A percentile compares a stretch with the other conserved stretches of the same genome.
Conservation (phyloP, 2,888 invertebrate genomes). For the Hypercompe scribonia region DNA sequence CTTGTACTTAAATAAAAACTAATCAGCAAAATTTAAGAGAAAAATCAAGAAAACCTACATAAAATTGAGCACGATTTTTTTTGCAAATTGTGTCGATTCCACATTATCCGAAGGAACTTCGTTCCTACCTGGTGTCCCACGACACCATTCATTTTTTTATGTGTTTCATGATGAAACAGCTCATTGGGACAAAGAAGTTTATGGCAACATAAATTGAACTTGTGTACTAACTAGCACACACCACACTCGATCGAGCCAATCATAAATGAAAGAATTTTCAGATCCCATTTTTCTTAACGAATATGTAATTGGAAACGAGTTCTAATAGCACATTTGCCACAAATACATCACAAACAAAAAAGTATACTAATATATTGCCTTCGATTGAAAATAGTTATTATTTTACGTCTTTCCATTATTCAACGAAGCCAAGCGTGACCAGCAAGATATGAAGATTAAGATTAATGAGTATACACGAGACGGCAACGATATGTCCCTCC, state of each 20-base stretch:
- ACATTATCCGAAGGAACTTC: too few relatives aligned
- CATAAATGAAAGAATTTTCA: neutral
- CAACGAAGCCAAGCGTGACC: slow-evolving; percentile 67
- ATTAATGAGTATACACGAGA: slow-evolving; percentile 72
- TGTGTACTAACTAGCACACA: too few relatives aligned
- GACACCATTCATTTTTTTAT: too few relatives aligned
- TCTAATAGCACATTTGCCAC: neutral
- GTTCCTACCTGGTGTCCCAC: too few relatives aligned
- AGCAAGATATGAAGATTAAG: slow-evolving; percentile 74
- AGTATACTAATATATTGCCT: slow-evolving; percentile 23
- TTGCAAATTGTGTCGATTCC: too few relatives aligned
- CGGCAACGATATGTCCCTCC: slow-evolving; percentile 74
- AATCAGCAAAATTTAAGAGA: too few relatives aligned
- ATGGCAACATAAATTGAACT: neutral
- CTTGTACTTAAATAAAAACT: too few relatives aligned
- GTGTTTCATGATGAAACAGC: too few relatives aligned
- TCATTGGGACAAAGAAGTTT: too few relatives aligned
- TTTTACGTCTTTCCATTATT: slow-evolving; percentile 52
- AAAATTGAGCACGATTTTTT: too few relatives aligned
- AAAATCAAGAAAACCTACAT: too few relatives aligned
- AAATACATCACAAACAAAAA: neutral
- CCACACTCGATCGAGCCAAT: neutral
- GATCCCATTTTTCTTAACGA: neutral
- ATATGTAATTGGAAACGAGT: neutral
- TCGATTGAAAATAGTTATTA: slow-evolving; percentile 43